Evolutionary conservation across 2,113 vertebrate species (phyloP), one percentile per base, ranked within the genome.

Genomic region (Pogona vitticeps): DNA sequence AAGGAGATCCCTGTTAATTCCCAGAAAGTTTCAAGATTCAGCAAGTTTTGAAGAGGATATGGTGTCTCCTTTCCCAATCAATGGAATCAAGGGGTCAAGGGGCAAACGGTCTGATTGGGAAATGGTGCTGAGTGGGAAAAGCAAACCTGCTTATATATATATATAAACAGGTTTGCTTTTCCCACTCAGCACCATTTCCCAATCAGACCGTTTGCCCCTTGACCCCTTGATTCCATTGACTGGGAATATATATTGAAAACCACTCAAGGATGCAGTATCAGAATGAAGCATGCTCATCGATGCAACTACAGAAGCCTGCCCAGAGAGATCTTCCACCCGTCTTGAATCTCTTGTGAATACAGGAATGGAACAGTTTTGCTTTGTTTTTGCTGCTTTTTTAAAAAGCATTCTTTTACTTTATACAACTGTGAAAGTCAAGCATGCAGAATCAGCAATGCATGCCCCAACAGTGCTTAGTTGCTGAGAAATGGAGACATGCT

Each of bases 401-500:
- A 5, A 31, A 12, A 23, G 6, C 20, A 0, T 5, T 2, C 17
- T 1, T 4, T 9, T 0, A 8, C 13, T 2, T 2, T 75, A 13
- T 4, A 68, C 20, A 18, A 9, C 7, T 46, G 58, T 38, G 23
- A 31, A 15, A 15, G 42, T 77, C 52, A 68, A 33, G 42, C 56
- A 40, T 58, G 3, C 38, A 3, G 42, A 20, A 1, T 52, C 70
- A 71, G 26, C 33, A 59, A 15, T 23, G 42, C 3, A 0, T 52
- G 28, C 18, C 1, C 4, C 71, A 36, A 82, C 70, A 14, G n/a
- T 28, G 52, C 1, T 46, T 18, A 28, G 56, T 70, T 81, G 40
- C 78, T 61, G 75, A 81, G 5, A 17, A 63, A 42, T 56, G 40
- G 63, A 65, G 21, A 75, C 42, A 36, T 46, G 63, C 79, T 21